phyloP scores from a whole-genome alignment of 2,113 vertebrate genomes.

The Rhodinocichla rosea region DNA sequence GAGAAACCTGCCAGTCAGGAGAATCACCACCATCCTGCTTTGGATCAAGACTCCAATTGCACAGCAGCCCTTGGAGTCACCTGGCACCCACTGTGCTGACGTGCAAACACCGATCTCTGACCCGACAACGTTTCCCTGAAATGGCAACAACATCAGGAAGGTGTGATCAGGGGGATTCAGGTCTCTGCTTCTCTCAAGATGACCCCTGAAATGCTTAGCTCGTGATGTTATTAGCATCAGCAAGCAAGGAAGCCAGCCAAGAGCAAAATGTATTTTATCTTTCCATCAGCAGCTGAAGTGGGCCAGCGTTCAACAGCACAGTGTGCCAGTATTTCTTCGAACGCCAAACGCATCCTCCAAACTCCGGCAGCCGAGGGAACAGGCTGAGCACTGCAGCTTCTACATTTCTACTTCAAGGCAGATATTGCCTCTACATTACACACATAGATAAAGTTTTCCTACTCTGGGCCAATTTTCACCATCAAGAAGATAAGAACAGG shows the following conservation, averaged over 20 bases:
- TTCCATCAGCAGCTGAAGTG: slow-evolving; percentile 6
- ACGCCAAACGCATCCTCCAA: not conserved
- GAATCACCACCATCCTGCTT: not conserved
- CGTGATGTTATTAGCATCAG: slow-evolving; percentile 14
- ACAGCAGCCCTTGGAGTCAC: not conserved
- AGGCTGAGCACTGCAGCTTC: not conserved
- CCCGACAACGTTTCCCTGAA: fast-evolving
- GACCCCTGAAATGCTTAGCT: slow-evolving; percentile 35
- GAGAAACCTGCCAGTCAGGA: not conserved
- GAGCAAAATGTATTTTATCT: slow-evolving; percentile 26
- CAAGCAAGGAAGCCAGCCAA: slow-evolving; percentile 48
- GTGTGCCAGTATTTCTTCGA: slow-evolving; percentile 49
- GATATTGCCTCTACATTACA: not conserved
- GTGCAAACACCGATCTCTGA: not conserved
- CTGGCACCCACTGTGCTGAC: not conserved
- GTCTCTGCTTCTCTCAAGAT: slow-evolving; percentile 23
- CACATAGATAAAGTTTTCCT: not conserved
- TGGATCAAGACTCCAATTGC: not conserved
- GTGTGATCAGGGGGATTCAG: not conserved
- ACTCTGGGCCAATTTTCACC: not conserved
- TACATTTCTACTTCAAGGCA: not conserved
- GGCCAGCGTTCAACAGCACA: slow-evolving; percentile 6
- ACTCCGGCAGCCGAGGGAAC: not conserved
- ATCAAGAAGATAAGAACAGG: not conserved
- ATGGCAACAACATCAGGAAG: not conserved